These are phyloP conservation scores for Chinchilla lanigera DNA, from an alignment of 2,113 vertebrate species.

Conservation along the genomic window DNA sequence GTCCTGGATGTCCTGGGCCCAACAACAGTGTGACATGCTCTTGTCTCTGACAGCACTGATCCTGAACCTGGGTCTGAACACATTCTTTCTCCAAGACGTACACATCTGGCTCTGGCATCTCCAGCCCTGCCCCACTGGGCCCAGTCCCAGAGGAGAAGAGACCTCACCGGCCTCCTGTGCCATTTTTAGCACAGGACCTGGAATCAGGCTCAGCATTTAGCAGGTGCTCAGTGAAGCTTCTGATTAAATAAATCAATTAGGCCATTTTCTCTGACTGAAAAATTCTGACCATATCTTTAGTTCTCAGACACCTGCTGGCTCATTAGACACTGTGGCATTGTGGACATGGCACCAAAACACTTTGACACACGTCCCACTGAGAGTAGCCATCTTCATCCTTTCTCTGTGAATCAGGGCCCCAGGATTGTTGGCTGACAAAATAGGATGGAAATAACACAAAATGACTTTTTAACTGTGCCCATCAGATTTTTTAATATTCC, in stretches of 20 bases:
- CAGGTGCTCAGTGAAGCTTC: not conserved
- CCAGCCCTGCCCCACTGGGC: not conserved
- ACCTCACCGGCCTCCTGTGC: not conserved
- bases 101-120: not conserved
- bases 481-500: not conserved
- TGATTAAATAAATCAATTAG: not conserved
- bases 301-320: not conserved
- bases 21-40: not conserved
- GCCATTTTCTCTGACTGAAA: not conserved
- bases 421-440: not conserved
- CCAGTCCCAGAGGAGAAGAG: not conserved
- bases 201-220: not conserved
- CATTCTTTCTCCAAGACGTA: not conserved
- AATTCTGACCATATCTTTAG: not conserved
- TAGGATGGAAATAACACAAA: not conserved
- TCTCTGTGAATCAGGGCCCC: not conserved
- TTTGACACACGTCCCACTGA: not conserved
- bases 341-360: not conserved
- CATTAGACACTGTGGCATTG: not conserved
- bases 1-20: not conserved
- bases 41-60: not conserved
- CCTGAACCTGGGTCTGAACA: not conserved
- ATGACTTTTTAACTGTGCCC: not conserved
- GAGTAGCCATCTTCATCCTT: not conserved
- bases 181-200: not conserved